These are phyloP conservation scores for Cantharis rustica DNA, from an alignment of 2,888 invertebrate species.

Conservation along the genomic window DNA sequence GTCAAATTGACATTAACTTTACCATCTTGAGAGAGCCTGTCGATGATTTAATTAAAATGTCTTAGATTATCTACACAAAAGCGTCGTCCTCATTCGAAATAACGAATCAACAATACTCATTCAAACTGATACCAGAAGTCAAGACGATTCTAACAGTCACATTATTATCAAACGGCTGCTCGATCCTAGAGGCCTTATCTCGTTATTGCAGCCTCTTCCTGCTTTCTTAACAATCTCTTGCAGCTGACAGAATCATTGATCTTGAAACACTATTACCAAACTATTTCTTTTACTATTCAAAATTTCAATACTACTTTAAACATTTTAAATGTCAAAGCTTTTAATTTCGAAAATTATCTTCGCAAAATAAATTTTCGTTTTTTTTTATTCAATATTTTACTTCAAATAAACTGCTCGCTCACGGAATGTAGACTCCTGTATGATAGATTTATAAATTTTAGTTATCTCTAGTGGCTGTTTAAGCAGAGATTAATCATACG, in stretches of 20 bases:
- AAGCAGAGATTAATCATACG: not conserved
- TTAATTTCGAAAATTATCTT: not conserved
- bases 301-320: not conserved
- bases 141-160: constrained; percentile 26
- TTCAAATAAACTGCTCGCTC: not conserved
- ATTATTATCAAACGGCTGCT: constrained; percentile 13
- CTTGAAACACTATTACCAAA: constrained; percentile 29
- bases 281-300: not conserved
- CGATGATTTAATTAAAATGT: constrained; percentile 22
- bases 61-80: constrained; percentile 10
- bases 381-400: not conserved
- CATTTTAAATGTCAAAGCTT: not conserved
- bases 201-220: constrained; percentile 30
- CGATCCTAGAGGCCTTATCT: constrained; percentile 15
- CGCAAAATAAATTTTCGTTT: not conserved
- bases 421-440: not conserved
- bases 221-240: constrained; percentile 34
- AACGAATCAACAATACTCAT: constrained; percentile 27
- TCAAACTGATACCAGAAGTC: constrained; percentile 24
- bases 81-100: not conserved
- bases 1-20: constrained; percentile 15
- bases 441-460: not conserved
- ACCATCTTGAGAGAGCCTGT: constrained; percentile 9
- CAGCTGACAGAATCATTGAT: constrained; percentile 40
- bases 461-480: not conserved